Percentiles rank a stretch among this genome's conserved stretches.
These are phyloP conservation scores for human (Homo sapiens) DNA, from an alignment of 2,113 vertebrate species.

Conservation along the genomic window DNA sequence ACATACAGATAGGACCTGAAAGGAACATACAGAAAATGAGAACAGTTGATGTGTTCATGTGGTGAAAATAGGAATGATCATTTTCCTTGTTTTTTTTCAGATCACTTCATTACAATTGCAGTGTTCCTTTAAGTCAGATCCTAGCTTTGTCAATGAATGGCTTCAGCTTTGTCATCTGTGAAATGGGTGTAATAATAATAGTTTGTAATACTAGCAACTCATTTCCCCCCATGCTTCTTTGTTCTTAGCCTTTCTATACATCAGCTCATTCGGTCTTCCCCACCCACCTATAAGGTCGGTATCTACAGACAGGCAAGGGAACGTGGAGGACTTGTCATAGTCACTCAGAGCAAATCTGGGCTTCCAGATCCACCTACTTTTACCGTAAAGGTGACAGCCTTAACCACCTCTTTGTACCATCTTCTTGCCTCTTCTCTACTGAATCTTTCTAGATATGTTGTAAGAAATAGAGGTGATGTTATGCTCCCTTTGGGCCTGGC, in stretches of 20 bases:
- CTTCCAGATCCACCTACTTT: background rate
- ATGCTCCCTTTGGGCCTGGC: background rate
- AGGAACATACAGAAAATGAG: background rate
- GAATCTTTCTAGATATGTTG: background rate
- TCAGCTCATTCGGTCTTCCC: background rate
- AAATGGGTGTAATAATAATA: background rate
- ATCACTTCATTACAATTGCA: background rate
- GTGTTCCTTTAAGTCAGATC: background rate
- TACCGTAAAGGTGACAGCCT: background rate
- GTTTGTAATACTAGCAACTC: background rate
- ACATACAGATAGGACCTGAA: background rate
- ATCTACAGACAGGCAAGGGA: background rate
- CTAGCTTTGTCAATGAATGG: background rate
- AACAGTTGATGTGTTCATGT: background rate
- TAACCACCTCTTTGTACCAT: accelerated
- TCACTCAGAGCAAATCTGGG: background rate
- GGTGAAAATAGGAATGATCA: background rate
- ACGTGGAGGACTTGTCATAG: background rate
- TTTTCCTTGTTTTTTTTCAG: background rate
- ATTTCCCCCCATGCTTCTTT: background rate
- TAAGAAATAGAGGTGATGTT: background rate
- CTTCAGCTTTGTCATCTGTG: background rate
- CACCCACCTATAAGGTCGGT: accelerated
- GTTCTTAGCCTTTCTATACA: background rate
- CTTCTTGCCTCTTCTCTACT: background rate